A percentile compares a stretch with the other conserved stretches of the same genome.
Conservation (phyloP, 2,888 invertebrate genomes). For the Eretmocerus hayati region DNA sequence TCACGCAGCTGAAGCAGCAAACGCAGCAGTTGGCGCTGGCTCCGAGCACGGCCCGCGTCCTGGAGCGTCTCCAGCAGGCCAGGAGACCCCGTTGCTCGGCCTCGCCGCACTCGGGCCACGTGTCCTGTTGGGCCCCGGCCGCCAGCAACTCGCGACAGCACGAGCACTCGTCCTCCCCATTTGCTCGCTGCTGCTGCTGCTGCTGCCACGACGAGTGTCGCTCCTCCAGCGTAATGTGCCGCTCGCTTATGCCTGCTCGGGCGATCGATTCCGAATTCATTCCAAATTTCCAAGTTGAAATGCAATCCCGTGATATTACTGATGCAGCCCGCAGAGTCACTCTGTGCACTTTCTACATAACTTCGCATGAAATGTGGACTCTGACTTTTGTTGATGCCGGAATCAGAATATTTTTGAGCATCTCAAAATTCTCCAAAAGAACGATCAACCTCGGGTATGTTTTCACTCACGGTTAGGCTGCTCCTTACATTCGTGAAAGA, state of each 20-base stretch:
- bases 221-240: conserved; percentile 34
- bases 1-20: conserved; percentile 48
- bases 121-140: conserved; percentile 25
- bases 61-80: conserved; percentile 25
- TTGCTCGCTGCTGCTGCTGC: conserved; percentile 18
- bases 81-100: neutral
- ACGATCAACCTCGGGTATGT: no score
- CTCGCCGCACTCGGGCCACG: conserved; percentile 5
- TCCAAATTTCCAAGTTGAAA: no score
- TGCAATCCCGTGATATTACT: no score
- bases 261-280: no score
- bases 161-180: conserved; percentile 64
- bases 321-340: no score
- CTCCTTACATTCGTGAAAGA: no score
- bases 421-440: no score
- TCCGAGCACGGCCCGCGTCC: conserved; percentile 41
- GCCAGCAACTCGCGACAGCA: conserved; percentile 65
- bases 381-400: no score
- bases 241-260: conserved; percentile 39
- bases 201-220: conserved; percentile 36
- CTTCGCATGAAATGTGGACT: no score
- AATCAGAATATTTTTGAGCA: no score
- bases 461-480: no score
- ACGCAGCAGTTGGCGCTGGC: conserved; percentile 49
- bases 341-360: no score